Conservation (phyloP, 2,113 vertebrate species). For the Pyxicephalus adspersus region DNA sequence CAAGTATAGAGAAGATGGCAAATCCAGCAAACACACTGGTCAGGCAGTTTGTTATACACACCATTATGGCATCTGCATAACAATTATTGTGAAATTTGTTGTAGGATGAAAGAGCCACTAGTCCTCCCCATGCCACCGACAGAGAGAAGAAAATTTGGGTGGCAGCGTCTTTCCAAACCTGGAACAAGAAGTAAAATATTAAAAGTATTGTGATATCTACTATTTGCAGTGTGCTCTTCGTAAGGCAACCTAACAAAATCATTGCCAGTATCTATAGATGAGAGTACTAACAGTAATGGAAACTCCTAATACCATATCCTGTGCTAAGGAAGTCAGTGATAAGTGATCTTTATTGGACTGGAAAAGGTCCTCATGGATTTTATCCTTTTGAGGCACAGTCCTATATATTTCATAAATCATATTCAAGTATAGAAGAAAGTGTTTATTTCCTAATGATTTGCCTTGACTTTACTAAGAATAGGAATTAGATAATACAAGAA, state of each 20-base stretch:
- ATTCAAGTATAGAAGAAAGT: too few relatives aligned
- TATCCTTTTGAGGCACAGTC: too few relatives aligned
- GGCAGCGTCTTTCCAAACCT: constrained; percentile 97
- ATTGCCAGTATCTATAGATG: too few relatives aligned
- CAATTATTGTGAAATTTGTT: constrained; percentile 95
- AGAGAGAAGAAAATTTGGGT: constrained; percentile 95
- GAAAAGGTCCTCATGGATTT: too few relatives aligned
- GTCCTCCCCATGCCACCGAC: constrained; percentile 87
- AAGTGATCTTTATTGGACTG: too few relatives aligned
- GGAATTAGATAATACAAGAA: too few relatives aligned
- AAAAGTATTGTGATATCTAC: neutral
- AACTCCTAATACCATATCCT: too few relatives aligned
- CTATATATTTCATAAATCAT: too few relatives aligned
- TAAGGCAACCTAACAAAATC: neutral
- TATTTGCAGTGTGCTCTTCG: neutral
- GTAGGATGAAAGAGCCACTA: constrained; percentile 90
- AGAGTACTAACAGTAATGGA: too few relatives aligned
- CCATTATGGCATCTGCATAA: constrained; percentile 84
- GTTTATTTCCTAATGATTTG: too few relatives aligned
- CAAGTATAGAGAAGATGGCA: constrained; percentile 94
- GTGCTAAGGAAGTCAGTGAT: too few relatives aligned
- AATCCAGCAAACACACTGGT: constrained; percentile 95
- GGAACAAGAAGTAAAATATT: constrained; percentile 4
- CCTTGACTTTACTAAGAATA: too few relatives aligned
- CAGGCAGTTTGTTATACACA: constrained; percentile 85